Percentiles rank a stretch among this genome's conserved stretches.
Conservation (phyloP, 2,113 vertebrate species). For the Thermophis baileyi region DNA sequence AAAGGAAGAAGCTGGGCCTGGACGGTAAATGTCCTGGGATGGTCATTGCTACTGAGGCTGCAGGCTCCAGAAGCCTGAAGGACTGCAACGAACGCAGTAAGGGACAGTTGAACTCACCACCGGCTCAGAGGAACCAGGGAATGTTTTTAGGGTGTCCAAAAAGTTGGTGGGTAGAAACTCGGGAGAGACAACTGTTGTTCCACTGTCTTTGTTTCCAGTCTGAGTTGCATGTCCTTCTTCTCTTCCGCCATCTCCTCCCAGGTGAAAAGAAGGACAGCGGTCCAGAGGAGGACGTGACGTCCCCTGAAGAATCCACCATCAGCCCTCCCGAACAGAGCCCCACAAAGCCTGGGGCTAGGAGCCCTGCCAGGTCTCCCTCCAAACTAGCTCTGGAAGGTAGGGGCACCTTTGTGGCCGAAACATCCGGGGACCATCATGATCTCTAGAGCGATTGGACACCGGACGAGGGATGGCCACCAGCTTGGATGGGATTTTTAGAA, state of each 20-base stretch:
- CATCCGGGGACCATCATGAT: too few relatives aligned
- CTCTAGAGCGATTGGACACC: not conserved
- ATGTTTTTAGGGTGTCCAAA: not conserved
- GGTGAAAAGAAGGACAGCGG: constrained; percentile 57
- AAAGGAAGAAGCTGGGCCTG: constrained; percentile 82
- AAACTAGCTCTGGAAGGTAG: constrained; percentile 71
- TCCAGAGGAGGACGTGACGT: constrained; percentile 50
- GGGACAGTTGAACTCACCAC: not conserved
- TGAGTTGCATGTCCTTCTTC: not conserved
- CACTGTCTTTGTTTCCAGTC: not conserved
- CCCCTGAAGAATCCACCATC: constrained; percentile 49
- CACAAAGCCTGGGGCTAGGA: constrained; percentile 3
- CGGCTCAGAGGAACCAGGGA: not conserved
- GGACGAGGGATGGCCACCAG: not conserved
- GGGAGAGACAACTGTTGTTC: not conserved
- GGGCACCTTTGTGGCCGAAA: not conserved
- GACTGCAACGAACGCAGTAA: not conserved
- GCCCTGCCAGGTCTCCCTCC: constrained; percentile 31
- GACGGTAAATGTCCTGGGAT: constrained; percentile 69
- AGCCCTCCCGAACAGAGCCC: constrained; percentile 45
- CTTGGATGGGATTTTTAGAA: not conserved
- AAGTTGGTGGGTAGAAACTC: not conserved
- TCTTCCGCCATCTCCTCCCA: constrained; percentile 37
- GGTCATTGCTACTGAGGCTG: not conserved
- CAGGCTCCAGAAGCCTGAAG: not conserved